Percentiles rank a stretch among this genome's conserved stretches.
Evolutionary conservation across 1,140 invertebrate species (phyloP).

Genomic region (Trinorchestia longiramus): DNA sequence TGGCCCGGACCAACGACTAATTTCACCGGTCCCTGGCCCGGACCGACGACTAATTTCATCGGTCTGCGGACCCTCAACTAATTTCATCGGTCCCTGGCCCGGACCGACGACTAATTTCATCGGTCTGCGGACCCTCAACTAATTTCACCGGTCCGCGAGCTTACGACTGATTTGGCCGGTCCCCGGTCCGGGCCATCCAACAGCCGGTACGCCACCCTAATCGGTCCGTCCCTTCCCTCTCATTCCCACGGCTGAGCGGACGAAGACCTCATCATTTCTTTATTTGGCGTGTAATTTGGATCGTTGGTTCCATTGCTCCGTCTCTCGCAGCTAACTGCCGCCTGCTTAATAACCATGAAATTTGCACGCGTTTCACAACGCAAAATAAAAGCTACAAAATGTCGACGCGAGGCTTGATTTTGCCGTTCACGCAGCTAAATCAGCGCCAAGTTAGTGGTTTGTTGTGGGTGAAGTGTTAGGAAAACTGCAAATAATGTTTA

Average conservation of each 20-base stretch:
- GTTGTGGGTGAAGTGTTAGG: too few species aligned
- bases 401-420: background rate
- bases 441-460: background rate
- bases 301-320: background rate
- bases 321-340: background rate
- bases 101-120: too few species aligned
- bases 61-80: too few species aligned
- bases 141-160: too few species aligned
- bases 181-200: too few species aligned
- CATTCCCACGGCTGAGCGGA: slow-evolving; percentile 22
- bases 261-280: slow-evolving; percentile 9
- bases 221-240: background rate
- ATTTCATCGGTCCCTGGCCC: too few species aligned
- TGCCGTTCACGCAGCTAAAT: background rate
- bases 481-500: too few species aligned
- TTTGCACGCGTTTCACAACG: background rate
- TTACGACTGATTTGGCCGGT: too few species aligned
- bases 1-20: background rate
- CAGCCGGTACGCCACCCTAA: background rate
- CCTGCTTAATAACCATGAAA: slow-evolving; percentile 8
- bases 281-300: slow-evolving; percentile 50
- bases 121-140: too few species aligned
- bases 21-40: background rate
- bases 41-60: too few species aligned
- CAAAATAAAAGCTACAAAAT: background rate